Evolutionary conservation across 1,140 invertebrate species (phyloP), one percentile per base, ranked within the genome.

Genomic region (Rhopalosiphum padi): DNA sequence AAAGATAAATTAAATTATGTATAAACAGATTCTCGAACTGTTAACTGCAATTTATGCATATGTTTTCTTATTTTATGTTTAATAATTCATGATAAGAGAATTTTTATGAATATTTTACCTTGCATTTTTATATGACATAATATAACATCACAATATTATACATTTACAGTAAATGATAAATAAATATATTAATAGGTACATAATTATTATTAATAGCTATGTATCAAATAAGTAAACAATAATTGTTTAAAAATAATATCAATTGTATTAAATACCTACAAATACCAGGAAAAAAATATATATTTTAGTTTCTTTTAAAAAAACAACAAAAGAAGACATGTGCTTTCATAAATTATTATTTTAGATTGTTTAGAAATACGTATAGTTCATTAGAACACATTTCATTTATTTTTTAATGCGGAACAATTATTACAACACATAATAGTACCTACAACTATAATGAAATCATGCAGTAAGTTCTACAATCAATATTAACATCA

Each of bases 1-100:
- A 48, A 87, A 48, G 43, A 87, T 18, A 48, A 87, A 87, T 46
- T 46, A 87, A 87, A 87, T 87, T 87, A 46, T n/a, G 30, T 87
- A 37, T 48, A 48, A 48, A 87, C 43, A 87, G 41, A 87, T 87
- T 87, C 30, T 43, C 0, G 30, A 46, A 87, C 11, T 87, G 85
- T n/a, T 87, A 46, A n/a, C 23, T 87, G 15, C 4, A 30, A 87
- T 87, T 46, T 87, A 25, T 87, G 30, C 83, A 85, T 8, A 43
- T 48, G 25, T 87, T 46, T 6, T 87, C 43, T 48, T 87, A 15
- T 18, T 18, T 41, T 85, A 43, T 25, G 0, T 86, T 43, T 86
- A 41, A 77, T 77, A 77, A 77, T n/a, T 77, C n/a, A 77, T n/a
- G 18, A 35, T 11, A 77, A n/a, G 5, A n/a, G 5, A n/a, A 68